Evolutionary conservation across 2,888 invertebrate genomes (phyloP).

Genomic region (Drosophila lacicola): DNA sequence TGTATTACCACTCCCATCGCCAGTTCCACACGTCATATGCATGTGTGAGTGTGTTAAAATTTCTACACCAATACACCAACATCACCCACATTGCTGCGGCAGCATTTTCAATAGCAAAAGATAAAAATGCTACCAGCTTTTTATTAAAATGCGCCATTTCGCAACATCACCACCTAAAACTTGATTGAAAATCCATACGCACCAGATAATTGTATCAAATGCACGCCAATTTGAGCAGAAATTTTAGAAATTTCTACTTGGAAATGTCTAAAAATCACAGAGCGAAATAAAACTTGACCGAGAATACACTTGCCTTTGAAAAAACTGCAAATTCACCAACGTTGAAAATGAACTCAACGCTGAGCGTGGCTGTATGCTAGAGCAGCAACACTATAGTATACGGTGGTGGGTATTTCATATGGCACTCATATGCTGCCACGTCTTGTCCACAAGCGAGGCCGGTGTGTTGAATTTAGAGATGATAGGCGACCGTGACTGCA

Average conservation of each 20-base stretch:
- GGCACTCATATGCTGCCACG: constrained; percentile 79
- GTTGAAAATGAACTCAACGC: constrained; percentile 42
- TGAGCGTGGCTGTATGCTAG: constrained; percentile 34
- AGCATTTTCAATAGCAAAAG: constrained; percentile 35
- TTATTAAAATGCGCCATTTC: constrained; percentile 30
- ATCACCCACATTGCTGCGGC: constrained; percentile 61
- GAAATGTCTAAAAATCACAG: constrained; percentile 82
- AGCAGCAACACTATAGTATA: constrained; percentile 33
- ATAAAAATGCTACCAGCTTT: constrained; percentile 53
- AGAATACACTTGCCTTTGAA: constrained; percentile 77
- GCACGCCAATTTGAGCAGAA: constrained; percentile 73
- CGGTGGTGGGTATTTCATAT: constrained; percentile 38
- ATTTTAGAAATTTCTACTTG: constrained; percentile 74
- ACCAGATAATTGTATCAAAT: constrained; percentile 73
- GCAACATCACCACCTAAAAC: constrained; percentile 17
- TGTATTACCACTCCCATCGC: constrained; percentile 40
- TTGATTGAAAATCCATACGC: constrained; percentile 66
- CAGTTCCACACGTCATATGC: constrained; percentile 39
- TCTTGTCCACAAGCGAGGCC: constrained; percentile 67
- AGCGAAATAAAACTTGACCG: constrained; percentile 79
- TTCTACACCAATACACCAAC: constrained; percentile 58
- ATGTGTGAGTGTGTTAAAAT: constrained; percentile 46
- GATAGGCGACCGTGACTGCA: constrained; percentile 34
- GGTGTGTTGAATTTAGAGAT: constrained; percentile 66
- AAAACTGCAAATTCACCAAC: constrained; percentile 78